Evolutionary conservation across 2,888 invertebrate genomes (phyloP).

Genomic region (Oeneis ivallda): DNA sequence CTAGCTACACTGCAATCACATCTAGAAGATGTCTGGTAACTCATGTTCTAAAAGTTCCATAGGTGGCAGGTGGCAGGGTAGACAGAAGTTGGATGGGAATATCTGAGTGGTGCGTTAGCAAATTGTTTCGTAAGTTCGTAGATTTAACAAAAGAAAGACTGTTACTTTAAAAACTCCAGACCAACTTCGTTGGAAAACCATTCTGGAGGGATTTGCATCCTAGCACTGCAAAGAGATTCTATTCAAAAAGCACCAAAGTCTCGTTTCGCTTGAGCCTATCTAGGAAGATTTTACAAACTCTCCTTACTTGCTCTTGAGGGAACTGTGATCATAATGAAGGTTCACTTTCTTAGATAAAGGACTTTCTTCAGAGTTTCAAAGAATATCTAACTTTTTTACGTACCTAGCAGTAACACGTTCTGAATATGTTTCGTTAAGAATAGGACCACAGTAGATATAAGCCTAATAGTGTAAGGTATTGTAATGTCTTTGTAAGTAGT

Average conservation of each 20-base stretch:
- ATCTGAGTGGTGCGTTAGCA: not conserved
- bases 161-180: constrained; percentile 3
- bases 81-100: not conserved
- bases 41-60: not conserved
- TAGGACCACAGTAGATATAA: too few relatives aligned
- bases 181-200: constrained; percentile 3
- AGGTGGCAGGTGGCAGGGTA: not conserved
- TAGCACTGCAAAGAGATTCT: not conserved
- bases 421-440: too few relatives aligned
- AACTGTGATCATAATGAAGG: constrained; percentile 8
- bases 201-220: not conserved
- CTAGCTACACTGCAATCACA: too few relatives aligned
- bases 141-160: constrained; percentile 3
- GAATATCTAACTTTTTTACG: not conserved
- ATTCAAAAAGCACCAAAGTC: not conserved
- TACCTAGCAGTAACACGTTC: too few relatives aligned
- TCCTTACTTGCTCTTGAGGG: constrained; percentile 1
- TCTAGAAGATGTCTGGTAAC: not conserved
- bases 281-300: constrained; percentile 1
- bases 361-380: not conserved
- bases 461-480: too few relatives aligned
- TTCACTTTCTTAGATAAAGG: not conserved
- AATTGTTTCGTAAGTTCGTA: not conserved
- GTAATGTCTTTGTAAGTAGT: too few relatives aligned
- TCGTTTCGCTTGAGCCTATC: not conserved